These are phyloP conservation scores for Melanotaenia pygmaea DNA, from an alignment of 2,797 vertebrate species.

Conservation along the genomic window DNA sequence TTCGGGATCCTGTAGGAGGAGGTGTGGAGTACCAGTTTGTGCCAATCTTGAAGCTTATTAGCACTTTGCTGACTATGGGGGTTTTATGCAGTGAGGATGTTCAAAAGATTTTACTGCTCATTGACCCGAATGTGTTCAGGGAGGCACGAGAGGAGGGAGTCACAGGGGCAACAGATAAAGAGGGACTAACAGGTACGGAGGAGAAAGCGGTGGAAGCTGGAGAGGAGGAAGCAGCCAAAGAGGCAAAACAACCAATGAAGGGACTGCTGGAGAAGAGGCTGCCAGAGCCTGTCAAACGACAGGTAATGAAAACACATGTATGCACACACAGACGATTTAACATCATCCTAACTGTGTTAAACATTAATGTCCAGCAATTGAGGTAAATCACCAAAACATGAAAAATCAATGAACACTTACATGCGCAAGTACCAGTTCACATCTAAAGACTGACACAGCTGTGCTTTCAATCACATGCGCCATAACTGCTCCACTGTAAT, in stretches of 20 bases:
- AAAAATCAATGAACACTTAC: slow-evolving; percentile 37
- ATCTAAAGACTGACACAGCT: slow-evolving; percentile 24
- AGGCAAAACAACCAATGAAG: slow-evolving; percentile 85
- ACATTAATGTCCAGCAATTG: slow-evolving; percentile 8
- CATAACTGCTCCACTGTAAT: slow-evolving; percentile 39
- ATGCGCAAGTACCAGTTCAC: slow-evolving; percentile 11
- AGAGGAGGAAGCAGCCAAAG: slow-evolving; percentile 88
- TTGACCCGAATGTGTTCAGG: slow-evolving; percentile 93
- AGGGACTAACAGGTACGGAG: slow-evolving; percentile 88
- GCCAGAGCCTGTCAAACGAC: slow-evolving; percentile 95
- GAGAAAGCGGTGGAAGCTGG: slow-evolving; percentile 96
- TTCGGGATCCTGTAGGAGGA: slow-evolving; percentile 95
- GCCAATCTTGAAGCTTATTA: slow-evolving; percentile 94
- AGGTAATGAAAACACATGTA: slow-evolving; percentile 79
- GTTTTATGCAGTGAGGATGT: slow-evolving; percentile 92
- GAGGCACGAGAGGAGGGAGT: slow-evolving; percentile 79
- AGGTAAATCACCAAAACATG: slow-evolving; percentile 23
- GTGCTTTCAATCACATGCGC: slow-evolving; percentile 44
- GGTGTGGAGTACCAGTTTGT: slow-evolving; percentile 96
- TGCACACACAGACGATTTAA: slow-evolving; percentile 6
- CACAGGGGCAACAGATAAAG: slow-evolving; percentile 81
- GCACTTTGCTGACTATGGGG: slow-evolving; percentile 93
- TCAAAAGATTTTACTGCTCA: slow-evolving; percentile 90
- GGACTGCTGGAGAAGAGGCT: slow-evolving; percentile 94
- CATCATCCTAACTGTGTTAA: slow-evolving; percentile 5